Evolutionary conservation across 2,113 vertebrate genomes (phyloP), one percentile per base, ranked within the genome.

Genomic region (Phainopepla nitens): DNA sequence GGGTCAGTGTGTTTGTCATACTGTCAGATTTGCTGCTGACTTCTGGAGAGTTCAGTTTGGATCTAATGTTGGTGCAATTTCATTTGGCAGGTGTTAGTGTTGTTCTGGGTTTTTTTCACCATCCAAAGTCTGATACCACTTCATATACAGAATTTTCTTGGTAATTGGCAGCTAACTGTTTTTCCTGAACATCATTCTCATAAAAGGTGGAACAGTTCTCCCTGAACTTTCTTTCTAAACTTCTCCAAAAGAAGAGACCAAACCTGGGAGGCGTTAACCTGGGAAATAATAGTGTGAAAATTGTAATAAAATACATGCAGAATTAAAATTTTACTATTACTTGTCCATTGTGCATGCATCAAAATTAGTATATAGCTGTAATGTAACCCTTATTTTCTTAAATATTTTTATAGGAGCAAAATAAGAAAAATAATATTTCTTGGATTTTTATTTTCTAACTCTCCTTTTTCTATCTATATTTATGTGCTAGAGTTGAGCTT

Each of bases 291-390:
- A 62, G 87, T 33, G 33, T n/a, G 42, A 82, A 93, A 87, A 83
- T 51, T 57, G 12, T 39, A 45, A 58, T 42, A 7, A 72, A 79
- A 35, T 29, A 51, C 15, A 65, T 65, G 44, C 5, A 79, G 12
- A 89, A 22, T 56, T 77, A 45, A 36, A 21, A 10, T 75, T 76
- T 79, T 87, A 60, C 9, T 33, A 4, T 36, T 64, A 9, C 33
- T 82, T 87, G 7, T 21, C n/a, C 4, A 2, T 45, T 75, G 11
- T 54, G 25, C 0, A 0, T 4, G 7, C 21, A 15, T 50, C n/a
- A 65, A 82, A 79, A 54, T 62, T 39, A 36, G 2, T 31, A 15
- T 23, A 8, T 2, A 44, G 16, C 29, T 72, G 4, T 31, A 87
- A 65, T 23, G 7, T 14, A 76, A 71, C n/a, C 4, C 12, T 7